Evolutionary conservation across 2,888 invertebrate genomes (phyloP).

Genomic region (Tenodera sinensis): DNA sequence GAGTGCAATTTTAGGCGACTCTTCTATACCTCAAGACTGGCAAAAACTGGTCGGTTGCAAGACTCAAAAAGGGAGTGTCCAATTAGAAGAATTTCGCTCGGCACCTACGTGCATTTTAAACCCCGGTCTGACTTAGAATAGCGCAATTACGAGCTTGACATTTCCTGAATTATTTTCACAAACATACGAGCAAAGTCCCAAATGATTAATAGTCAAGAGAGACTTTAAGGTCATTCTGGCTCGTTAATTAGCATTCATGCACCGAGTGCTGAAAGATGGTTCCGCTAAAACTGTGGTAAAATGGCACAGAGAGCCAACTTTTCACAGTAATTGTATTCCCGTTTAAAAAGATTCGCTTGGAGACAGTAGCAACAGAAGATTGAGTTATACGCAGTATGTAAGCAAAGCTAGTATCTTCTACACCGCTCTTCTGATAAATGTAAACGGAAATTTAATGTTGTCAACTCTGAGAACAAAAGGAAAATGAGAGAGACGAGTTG

Average conservation of each 20-base stretch:
- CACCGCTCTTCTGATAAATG: not conserved
- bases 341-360: not conserved
- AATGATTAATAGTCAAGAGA: not conserved
- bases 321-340: not conserved
- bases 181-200: not conserved
- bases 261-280: not conserved
- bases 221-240: not conserved
- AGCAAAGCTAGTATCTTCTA: too few relatives aligned
- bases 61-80: too few relatives aligned
- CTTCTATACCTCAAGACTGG: too few relatives aligned
- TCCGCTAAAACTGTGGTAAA: not conserved
- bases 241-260: not conserved
- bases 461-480: not conserved
- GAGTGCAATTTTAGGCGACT: too few relatives aligned
- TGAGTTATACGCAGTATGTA: not conserved
- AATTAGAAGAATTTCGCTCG: too few relatives aligned
- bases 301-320: not conserved
- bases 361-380: not conserved
- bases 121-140: not conserved
- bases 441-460: not conserved
- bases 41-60: too few relatives aligned
- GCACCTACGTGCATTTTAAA: not conserved
- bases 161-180: not conserved
- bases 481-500: not conserved
- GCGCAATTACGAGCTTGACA: not conserved